phyloP scores from a whole-genome alignment of 1,140 invertebrate species.

The Solen grandis region DNA sequence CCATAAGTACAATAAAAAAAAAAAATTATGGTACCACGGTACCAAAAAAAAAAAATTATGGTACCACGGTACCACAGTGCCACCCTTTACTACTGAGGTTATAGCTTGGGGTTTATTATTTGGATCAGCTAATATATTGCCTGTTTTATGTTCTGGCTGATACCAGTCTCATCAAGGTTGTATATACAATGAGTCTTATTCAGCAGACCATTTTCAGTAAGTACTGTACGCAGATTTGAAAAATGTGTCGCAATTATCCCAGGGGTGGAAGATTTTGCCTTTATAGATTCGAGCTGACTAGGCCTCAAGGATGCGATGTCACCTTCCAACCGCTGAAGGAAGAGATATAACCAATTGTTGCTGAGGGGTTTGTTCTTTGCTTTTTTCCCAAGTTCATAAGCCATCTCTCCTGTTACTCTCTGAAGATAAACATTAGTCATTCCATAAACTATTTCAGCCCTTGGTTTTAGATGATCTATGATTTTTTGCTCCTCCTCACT shows the following conservation, averaged over 20 bases:
- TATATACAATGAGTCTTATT: slow-evolving; percentile 3
- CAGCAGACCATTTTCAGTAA: background rate
- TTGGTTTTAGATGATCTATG: background rate
- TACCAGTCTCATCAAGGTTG: background rate
- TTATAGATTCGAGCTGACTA: background rate
- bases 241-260: background rate
- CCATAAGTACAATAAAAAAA: no score
- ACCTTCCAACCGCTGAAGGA: background rate
- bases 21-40: no score
- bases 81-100: no score
- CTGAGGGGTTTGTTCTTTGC: background rate
- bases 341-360: slow-evolving; percentile 23
- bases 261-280: background rate
- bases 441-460: background rate
- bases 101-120: background rate
- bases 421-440: background rate
- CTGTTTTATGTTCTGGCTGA: background rate
- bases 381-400: background rate
- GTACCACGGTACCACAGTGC: no score
- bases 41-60: no score
- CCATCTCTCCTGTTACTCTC: background rate
- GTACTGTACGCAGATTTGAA: background rate
- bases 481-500: slow-evolving; percentile 4
- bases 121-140: background rate
- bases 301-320: background rate